phyloP scores from a whole-genome alignment of 2,888 invertebrate species.

The Apocheima hispidaria region DNA sequence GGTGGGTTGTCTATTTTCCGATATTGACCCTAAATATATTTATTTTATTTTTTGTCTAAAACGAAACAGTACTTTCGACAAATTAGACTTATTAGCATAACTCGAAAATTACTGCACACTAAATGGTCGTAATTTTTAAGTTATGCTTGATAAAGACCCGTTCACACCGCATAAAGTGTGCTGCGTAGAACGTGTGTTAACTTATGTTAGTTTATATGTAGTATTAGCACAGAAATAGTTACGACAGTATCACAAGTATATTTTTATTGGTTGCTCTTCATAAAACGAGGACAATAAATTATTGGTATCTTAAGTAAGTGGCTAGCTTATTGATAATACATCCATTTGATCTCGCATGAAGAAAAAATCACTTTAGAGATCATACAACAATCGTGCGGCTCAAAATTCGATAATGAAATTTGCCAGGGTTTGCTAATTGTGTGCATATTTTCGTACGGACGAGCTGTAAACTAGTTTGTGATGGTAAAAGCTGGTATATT shows the following conservation, averaged over 20 bases:
- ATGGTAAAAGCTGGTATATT: too few relatives aligned
- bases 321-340: too few relatives aligned
- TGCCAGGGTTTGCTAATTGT: too few relatives aligned
- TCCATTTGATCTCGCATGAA: too few relatives aligned
- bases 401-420: too few relatives aligned
- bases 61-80: slow-evolving; percentile 15
- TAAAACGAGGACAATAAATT: not conserved
- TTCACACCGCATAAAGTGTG: slow-evolving; percentile 28
- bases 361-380: too few relatives aligned
- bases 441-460: too few relatives aligned
- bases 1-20: slow-evolving; percentile 7
- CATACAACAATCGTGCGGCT: too few relatives aligned
- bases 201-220: slow-evolving; percentile 9
- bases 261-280: not conserved
- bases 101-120: slow-evolving; percentile 24
- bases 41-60: slow-evolving; percentile 13
- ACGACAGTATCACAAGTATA: slow-evolving; percentile 7
- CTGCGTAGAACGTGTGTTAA: slow-evolving; percentile 19
- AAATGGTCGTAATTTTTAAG: slow-evolving; percentile 22
- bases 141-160: slow-evolving; percentile 17
- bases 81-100: slow-evolving; percentile 28
- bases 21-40: slow-evolving; percentile 12
- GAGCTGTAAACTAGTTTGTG: too few relatives aligned
- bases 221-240: slow-evolving; percentile 11
- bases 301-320: too few relatives aligned